phyloP scores from a whole-genome alignment of 2,888 invertebrate genomes.

The Phyllotreta striolata region DNA sequence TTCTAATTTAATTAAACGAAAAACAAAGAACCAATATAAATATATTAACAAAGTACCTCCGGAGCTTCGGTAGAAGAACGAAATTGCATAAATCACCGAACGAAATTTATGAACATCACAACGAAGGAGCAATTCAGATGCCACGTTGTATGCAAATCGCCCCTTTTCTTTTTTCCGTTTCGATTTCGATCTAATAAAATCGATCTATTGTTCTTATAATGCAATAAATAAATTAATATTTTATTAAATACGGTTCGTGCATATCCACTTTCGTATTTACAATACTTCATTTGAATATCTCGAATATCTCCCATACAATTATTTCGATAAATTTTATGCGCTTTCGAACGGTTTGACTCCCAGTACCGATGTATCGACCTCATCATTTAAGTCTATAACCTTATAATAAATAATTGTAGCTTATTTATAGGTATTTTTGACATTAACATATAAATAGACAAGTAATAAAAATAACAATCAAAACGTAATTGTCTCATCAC shows the following conservation, averaged over 20 bases:
- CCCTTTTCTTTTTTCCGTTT: conserved; percentile 55
- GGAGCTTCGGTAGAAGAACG: too few species aligned
- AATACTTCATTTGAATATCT: conserved; percentile 59
- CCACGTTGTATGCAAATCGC: conserved; percentile 58
- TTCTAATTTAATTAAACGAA: neutral
- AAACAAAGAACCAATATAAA: neutral
- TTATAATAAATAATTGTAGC: too few species aligned
- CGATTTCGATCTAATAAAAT: conserved; percentile 61
- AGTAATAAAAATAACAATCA: too few species aligned
- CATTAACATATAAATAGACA: too few species aligned
- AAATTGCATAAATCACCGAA: conserved; percentile 42
- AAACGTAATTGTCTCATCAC: too few species aligned
- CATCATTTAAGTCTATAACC: too few species aligned
- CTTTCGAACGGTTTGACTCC: conserved; percentile 10
- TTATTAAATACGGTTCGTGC: conserved; percentile 54
- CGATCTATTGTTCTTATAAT: conserved; percentile 61
- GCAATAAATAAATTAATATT: conserved; percentile 61
- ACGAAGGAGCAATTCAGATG: conserved; percentile 43
- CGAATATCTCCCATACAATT: conserved; percentile 51
- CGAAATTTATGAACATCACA: conserved; percentile 50
- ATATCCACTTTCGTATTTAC: conserved; percentile 52
- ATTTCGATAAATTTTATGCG: conserved; percentile 46
- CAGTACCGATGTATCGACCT: conserved; percentile 14
- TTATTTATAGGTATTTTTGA: too few species aligned
- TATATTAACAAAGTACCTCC: neutral